A percentile compares a stretch with the other conserved stretches of the same genome.
phyloP scores from a whole-genome alignment of 2,888 invertebrate species.

The Notodromas monacha region DNA sequence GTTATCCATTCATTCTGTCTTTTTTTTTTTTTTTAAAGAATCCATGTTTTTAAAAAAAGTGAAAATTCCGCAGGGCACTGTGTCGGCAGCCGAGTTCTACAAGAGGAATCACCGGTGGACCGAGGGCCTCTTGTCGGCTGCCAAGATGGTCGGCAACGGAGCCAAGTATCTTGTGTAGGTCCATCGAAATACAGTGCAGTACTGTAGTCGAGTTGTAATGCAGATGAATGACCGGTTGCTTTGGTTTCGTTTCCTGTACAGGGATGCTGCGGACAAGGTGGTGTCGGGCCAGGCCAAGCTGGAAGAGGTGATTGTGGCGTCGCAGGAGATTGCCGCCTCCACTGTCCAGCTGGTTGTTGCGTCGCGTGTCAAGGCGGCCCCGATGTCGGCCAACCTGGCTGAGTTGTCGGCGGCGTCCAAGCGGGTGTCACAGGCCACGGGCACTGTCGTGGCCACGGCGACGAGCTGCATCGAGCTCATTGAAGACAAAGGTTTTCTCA shows the following conservation, averaged over 20 bases:
- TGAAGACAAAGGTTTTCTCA: conserved; percentile 33
- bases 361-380: conserved; percentile 71
- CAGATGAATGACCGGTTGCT: background rate
- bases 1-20: background rate
- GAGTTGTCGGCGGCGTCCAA: conserved; percentile 53
- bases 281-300: conserved; percentile 51
- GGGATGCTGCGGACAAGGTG: conserved; percentile 67
- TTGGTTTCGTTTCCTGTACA: conserved; percentile 14
- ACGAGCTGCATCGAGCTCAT: conserved; percentile 56
- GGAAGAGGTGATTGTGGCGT: conserved; percentile 75
- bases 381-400: conserved; percentile 39
- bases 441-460: conserved; percentile 67
- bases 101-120: conserved; percentile 96
- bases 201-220: too few relatives aligned
- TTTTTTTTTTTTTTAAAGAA: too few relatives aligned
- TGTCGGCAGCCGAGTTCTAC: conserved; percentile 74
- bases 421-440: conserved; percentile 61
- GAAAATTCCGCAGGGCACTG: conserved; percentile 34
- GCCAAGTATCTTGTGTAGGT: conserved; percentile 70
- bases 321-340: conserved; percentile 77
- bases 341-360: conserved; percentile 92
- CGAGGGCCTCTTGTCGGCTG: conserved; percentile 85
- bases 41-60: too few relatives aligned
- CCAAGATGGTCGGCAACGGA: conserved; percentile 82
- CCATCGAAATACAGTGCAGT: background rate